Evolutionary conservation across 1,140 invertebrate species (phyloP), one percentile per base, ranked within the genome.

Genomic region (Acromyrmex charruanus): DNA sequence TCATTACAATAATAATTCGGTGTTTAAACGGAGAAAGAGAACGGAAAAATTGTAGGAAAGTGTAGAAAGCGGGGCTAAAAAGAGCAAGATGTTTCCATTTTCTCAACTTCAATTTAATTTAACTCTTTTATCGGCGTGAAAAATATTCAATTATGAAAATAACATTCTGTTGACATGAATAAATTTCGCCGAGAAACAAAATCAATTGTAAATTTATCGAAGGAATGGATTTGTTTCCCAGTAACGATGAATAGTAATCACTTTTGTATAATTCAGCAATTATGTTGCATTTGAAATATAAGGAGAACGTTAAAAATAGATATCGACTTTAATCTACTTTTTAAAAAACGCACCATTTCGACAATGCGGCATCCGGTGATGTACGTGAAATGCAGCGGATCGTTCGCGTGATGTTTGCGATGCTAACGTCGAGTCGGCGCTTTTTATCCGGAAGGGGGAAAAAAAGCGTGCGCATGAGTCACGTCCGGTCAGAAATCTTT

Each of bases 401-500:
- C 59, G 9, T 63, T 77, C 10, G 28, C 71, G 6, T 28, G 58
- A 77, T 28, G 49, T 63, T 25, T 31, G 75, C 10, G 28, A 55
- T 2, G n/a, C 10, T 25, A 16, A 14, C 75, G 18, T 65, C 16
- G 75, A 49, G 44, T 80, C 63, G 9, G 77, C 39, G 68, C 39
- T 44, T 74, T 82, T 82, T 74, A 51, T 49, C 25, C 68, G 53
- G 39, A 74, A 74, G 14, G 1, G 18, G 25, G 18, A 82, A 74
- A 82, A 66, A 74, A 59, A 28, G 21, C 53, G 53, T 4, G 39
- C 53, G 66, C 21, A 25, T 74, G 80, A 84, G 58, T 84, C 80
- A 84, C 39, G 58, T 84, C 69, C 80, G 80, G 65, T 10, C 16
- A 39, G 51, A 69, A 44, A 63, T 74, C 55, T 84, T 74, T 35